phyloP scores from a whole-genome alignment of 2,797 vertebrate species.

The Heterohyrax brucei region DNA sequence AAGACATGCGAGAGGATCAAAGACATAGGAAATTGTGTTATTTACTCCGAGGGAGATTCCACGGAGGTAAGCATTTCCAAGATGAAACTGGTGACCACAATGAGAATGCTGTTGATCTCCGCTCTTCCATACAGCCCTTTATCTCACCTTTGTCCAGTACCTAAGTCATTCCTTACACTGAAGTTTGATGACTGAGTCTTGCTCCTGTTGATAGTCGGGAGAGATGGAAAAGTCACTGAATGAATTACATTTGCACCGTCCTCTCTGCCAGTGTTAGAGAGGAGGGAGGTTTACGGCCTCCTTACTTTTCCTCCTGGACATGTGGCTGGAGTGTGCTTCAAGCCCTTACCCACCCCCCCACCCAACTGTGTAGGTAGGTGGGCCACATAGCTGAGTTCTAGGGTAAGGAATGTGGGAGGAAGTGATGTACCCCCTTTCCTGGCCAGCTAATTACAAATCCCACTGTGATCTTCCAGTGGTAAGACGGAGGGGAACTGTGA shows the following conservation, averaged over 20 bases:
- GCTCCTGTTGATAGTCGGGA: background rate
- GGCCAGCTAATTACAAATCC: background rate
- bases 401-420: background rate
- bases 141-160: background rate
- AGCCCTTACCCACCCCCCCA: accelerated
- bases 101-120: background rate
- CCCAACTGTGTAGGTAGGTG: accelerated
- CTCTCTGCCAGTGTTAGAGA: accelerated
- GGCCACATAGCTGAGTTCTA: accelerated
- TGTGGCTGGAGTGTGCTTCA: background rate
- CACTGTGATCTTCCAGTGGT: background rate
- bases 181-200: background rate
- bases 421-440: accelerated
- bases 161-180: background rate
- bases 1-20: accelerated
- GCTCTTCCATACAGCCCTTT: background rate
- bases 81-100: background rate
- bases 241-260: accelerated
- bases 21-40: accelerated
- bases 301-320: background rate
- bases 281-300: too few species aligned
- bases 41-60: background rate
- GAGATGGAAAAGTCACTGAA: accelerated
- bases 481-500: background rate
- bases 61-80: background rate